Base-by-base conservation (phyloP, 2,888 invertebrate genomes). In the Melinaea menophilus region DNA sequence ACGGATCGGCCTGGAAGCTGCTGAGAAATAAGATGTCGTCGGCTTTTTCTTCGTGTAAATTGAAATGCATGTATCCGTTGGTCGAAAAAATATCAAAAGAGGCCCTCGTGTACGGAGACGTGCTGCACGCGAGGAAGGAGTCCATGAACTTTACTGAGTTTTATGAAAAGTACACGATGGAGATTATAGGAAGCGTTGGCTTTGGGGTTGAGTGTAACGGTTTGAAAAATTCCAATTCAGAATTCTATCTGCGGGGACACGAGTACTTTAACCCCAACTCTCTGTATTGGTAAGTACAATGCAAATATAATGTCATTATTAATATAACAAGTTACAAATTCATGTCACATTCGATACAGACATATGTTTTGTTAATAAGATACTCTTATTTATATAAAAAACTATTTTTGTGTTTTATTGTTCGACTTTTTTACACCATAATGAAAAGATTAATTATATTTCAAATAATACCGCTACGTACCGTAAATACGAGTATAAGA, bases 21-120 rank as follows among this genome's bases (percentile, higher is more conserved):
- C 78, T 95, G 35, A 87, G 95, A 13, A 71, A 89, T 0, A 94
- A 94, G 72, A 80, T 95, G 73, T 92, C 94, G 0, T 93, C 94
- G 0, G 92, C 93, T 0, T 95, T 94, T 75, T 92, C 94, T 0
- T 91, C 94, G 0, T 93, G 93, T 5, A 94, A 94, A 79, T 79
- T 95, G 57, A 94, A 93, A 77, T 89, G 82, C 2, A 94, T 94
- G 93, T 94, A 93, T 71, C 85, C 86, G 0, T 90, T 92, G 0
- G 91, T 94, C 11, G 87, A 92, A 51, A 84, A 91, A 46, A 92
- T 93, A 62, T 92, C 92, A 0, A 79, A 88, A 11, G 87, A 92
- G 62, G 87, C 94, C 70, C 76, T 89, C 2, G 74, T 79, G 4
- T 88, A 92, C 62, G 81, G 92, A 5, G 79, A 85, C 33, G 61